Evolutionary conservation across 1,140 invertebrate species (phyloP).

Genomic region (Oncopeltus fasciatus): DNA sequence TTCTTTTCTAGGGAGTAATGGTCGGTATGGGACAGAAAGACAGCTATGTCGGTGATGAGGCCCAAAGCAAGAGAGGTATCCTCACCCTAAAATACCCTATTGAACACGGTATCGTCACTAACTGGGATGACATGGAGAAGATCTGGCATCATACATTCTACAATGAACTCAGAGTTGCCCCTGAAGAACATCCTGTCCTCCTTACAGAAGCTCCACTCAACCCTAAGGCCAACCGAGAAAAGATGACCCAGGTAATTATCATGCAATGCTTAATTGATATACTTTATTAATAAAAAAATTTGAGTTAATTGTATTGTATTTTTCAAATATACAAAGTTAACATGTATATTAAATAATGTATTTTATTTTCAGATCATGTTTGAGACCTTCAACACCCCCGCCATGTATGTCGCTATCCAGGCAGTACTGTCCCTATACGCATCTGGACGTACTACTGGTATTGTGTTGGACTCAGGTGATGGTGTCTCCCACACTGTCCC

Average conservation of each 20-base stretch:
- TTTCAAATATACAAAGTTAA: background rate
- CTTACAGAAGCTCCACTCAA: conserved; percentile 87
- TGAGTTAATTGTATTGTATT: background rate
- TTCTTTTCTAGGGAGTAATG: conserved; percentile 66
- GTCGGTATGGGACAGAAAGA: conserved; percentile 98
- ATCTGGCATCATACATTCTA: conserved; percentile 95
- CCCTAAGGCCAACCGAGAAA: conserved; percentile 80
- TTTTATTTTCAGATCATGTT: conserved; percentile 60
- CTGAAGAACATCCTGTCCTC: conserved; percentile 84
- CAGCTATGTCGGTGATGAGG: conserved; percentile 92
- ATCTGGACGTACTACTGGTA: conserved; percentile 89
- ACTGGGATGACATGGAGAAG: conserved; percentile 97
- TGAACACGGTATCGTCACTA: conserved; percentile 85
- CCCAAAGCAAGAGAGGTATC: conserved; percentile 89
- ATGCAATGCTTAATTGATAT: no score
- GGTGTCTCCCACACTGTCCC: conserved; percentile 91
- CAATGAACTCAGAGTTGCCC: conserved; percentile 89
- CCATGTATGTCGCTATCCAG: conserved; percentile 87
- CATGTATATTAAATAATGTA: background rate
- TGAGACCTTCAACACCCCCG: conserved; percentile 84
- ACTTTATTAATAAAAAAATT: no score
- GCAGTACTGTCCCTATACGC: conserved; percentile 84
- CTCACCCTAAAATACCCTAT: conserved; percentile 92
- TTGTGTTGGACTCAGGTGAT: conserved; percentile 82
- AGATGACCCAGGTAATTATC: conserved; percentile 70